A percentile compares a stretch with the other conserved stretches of the same genome.
Evolutionary conservation across 2,888 invertebrate genomes (phyloP).

Genomic region (Drosophila rellima): DNA sequence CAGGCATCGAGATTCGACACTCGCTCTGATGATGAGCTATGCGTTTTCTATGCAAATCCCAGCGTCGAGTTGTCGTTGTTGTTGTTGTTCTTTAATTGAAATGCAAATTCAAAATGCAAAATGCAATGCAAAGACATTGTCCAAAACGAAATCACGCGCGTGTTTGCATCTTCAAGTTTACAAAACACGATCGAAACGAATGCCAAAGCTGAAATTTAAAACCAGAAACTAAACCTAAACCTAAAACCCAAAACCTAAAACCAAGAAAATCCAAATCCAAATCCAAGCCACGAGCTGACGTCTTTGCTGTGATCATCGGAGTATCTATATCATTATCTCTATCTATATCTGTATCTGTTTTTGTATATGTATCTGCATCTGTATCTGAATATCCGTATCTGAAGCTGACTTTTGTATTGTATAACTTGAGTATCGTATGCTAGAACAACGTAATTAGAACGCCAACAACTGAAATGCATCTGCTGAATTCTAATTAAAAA

Average conservation of each 20-base stretch:
- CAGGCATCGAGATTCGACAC: constrained; percentile 70
- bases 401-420: constrained; percentile 30
- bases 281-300: constrained; percentile 40
- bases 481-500: constrained; percentile 73
- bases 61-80: constrained; percentile 3
- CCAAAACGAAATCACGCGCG: constrained; percentile 56
- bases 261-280: neutral
- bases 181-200: constrained; percentile 65
- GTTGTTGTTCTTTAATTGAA: constrained; percentile 58
- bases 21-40: constrained; percentile 76
- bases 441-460: constrained; percentile 68
- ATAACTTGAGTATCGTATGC: constrained; percentile 43
- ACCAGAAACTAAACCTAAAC: constrained; percentile 23
- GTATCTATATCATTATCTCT: constrained; percentile 33
- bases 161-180: constrained; percentile 54
- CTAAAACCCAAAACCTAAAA: constrained; percentile 1
- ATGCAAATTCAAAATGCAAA: constrained; percentile 43
- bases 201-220: constrained; percentile 47
- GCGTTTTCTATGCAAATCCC: constrained; percentile 74
- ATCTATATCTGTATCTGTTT: constrained; percentile 23
- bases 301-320: constrained; percentile 32
- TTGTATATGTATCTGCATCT: constrained; percentile 28
- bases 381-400: constrained; percentile 21
- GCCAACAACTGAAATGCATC: constrained; percentile 69
- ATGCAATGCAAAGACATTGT: constrained; percentile 47